phyloP scores from a whole-genome alignment of 2,113 vertebrate species.

The Trematocara nigrifrons region DNA sequence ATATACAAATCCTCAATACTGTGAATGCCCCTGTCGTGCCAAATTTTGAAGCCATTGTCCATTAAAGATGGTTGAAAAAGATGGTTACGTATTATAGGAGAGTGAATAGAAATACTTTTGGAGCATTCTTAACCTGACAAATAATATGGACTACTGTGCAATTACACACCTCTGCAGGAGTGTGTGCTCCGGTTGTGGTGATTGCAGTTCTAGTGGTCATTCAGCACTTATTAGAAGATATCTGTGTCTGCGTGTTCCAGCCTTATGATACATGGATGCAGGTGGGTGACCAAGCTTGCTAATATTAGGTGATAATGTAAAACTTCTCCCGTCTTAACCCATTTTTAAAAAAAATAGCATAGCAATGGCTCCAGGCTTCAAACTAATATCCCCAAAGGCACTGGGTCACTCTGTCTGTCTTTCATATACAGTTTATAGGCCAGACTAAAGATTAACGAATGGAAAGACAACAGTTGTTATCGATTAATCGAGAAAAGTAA shows the following conservation, averaged over 20 bases:
- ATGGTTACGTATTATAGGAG: too few relatives aligned
- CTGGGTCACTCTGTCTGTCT: rapidly evolving
- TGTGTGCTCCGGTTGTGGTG: too few relatives aligned
- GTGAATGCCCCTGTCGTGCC: too few relatives aligned
- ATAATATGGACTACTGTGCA: too few relatives aligned
- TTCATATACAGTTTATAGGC: background rate
- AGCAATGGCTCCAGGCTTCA: background rate
- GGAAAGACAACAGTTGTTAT: background rate
- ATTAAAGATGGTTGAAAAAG: too few relatives aligned
- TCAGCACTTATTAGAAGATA: background rate
- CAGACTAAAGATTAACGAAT: background rate
- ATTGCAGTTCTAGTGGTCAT: background rate
- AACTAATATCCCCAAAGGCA: background rate
- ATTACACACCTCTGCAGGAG: too few relatives aligned
- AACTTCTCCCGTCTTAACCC: background rate
- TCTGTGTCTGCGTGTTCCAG: rapidly evolving
- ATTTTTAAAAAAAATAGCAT: too few relatives aligned
- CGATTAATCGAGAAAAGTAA: background rate
- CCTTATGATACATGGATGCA: background rate
- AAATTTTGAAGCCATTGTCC: too few relatives aligned
- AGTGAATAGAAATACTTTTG: too few relatives aligned
- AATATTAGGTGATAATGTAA: background rate
- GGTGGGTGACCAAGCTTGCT: background rate
- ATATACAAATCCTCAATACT: too few relatives aligned
- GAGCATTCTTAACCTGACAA: too few relatives aligned